A percentile compares a stretch with the other conserved stretches of the same genome.
Evolutionary conservation across 2,113 vertebrate species (phyloP).

Genomic region (Ariopsis seemanni): DNA sequence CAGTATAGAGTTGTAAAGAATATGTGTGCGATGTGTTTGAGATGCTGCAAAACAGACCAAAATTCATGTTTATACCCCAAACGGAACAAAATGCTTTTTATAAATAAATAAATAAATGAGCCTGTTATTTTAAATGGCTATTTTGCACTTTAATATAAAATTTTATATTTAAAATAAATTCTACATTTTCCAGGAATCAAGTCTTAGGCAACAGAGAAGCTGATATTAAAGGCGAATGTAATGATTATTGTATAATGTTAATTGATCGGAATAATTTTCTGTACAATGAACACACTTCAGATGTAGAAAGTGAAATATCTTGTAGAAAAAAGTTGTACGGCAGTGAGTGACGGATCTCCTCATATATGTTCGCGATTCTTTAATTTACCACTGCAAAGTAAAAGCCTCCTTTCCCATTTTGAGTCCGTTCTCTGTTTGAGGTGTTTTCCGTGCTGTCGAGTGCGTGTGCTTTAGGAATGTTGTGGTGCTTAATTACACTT

Average conservation of each 20-base stretch:
- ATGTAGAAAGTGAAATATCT: not conserved
- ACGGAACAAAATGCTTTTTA: too few species aligned
- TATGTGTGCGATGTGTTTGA: not conserved
- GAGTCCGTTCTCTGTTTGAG: not conserved
- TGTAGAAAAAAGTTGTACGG: not conserved
- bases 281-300: not conserved
- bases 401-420: not conserved
- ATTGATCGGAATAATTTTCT: not conserved
- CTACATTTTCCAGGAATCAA: not conserved
- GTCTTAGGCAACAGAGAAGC: not conserved
- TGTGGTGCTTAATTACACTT: slow-evolving; percentile 19
- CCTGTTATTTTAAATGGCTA: not conserved
- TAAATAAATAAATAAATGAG: too few species aligned
- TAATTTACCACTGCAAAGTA: not conserved
- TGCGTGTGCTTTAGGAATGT: slow-evolving; percentile 20
- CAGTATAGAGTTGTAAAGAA: slow-evolving; percentile 27
- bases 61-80: not conserved
- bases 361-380: not conserved
- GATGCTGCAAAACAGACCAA: not conserved
- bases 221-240: too few species aligned
- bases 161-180: not conserved
- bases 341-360: not conserved
- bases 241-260: not conserved
- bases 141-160: too few species aligned
- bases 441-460: not conserved